Evolutionary conservation across 2,888 invertebrate genomes (phyloP), one percentile per base, ranked within the genome.

Genomic region (Orthosia cruda): DNA sequence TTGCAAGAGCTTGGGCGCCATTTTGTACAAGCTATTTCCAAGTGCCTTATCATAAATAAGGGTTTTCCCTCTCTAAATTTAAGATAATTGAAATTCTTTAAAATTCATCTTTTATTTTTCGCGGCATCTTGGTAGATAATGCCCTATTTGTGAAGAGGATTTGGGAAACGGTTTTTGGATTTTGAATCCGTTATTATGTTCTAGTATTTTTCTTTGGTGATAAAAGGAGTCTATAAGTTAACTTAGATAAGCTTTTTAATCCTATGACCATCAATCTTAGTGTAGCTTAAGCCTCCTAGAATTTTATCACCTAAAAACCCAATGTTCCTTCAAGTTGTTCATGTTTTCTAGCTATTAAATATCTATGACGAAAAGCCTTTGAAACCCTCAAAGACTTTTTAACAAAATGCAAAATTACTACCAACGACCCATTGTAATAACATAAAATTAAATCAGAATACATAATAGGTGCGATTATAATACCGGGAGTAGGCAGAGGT

Each of bases 11-110:
- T 75, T 83, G 64, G 64, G 71, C 81, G 73, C 75, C 71, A 78
- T 83, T 85, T 75, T 80, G 50, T 76, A 68, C 66, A 54, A 85
- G 74, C 79, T 78, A 76, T 76, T 77, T 71, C 70, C 65, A 80
- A 84, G 72, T 74, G 72, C 58, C 57, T 69, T 61, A 75, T 62
- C 77, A 85, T 85, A 85, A 82, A 85, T 84, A 77, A 82, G 80
- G 75, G 58, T 71, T 81, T 80, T 75, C 63, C 57, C 55, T 67
- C 52, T 45, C 70, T 74, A 62, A 76, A 81, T 75, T 54, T 77
- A 62, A 77, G 58, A 74, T 84, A 84, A 80, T 77, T 80, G 81
- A 74, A 77, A 82, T 77, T 67, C 65, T 76, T 83, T 66, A 63
- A 75, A 83, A 71, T 71, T 67, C 67, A 57, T 69, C n/a, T 66